Conservation (phyloP, 2,888 invertebrate genomes). For the Trichogramma evanescens region DNA sequence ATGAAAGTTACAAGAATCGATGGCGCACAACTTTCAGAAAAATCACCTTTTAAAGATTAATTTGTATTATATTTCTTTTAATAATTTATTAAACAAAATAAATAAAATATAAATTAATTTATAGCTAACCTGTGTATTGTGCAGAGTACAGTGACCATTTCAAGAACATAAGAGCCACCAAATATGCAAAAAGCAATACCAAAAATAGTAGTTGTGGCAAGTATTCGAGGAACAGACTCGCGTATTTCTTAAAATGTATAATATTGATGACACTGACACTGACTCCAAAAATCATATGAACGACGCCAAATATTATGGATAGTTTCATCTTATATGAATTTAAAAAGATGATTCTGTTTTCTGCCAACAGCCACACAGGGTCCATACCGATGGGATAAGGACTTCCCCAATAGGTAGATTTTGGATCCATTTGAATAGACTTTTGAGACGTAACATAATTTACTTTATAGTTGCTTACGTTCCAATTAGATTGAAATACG, state of each 20-base stretch:
- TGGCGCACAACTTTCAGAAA: slow-evolving; percentile 67
- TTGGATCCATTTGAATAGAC: slow-evolving; percentile 61
- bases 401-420: slow-evolving; percentile 52
- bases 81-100: background rate
- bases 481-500: slow-evolving; percentile 90
- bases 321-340: slow-evolving; percentile 93
- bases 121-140: slow-evolving; percentile 42
- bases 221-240: slow-evolving; percentile 74
- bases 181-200: slow-evolving; percentile 78
- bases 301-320: slow-evolving; percentile 91
- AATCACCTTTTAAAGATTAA: slow-evolving; percentile 31
- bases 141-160: slow-evolving; percentile 77
- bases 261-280: slow-evolving; percentile 73
- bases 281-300: slow-evolving; percentile 96
- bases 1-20: slow-evolving; percentile 96
- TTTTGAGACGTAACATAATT: slow-evolving; percentile 48
- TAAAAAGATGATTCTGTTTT: slow-evolving; percentile 83
- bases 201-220: slow-evolving; percentile 86
- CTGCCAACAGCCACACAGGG: slow-evolving; percentile 61
- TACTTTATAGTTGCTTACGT: slow-evolving; percentile 30
- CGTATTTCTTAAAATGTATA: slow-evolving; percentile 61
- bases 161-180: slow-evolving; percentile 84
- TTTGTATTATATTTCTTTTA: slow-evolving; percentile 36
- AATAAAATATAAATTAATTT: background rate
- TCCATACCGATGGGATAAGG: slow-evolving; percentile 91